Evolutionary conservation across 2,113 vertebrate species (phyloP).

Genomic region (Lonchura striata): DNA sequence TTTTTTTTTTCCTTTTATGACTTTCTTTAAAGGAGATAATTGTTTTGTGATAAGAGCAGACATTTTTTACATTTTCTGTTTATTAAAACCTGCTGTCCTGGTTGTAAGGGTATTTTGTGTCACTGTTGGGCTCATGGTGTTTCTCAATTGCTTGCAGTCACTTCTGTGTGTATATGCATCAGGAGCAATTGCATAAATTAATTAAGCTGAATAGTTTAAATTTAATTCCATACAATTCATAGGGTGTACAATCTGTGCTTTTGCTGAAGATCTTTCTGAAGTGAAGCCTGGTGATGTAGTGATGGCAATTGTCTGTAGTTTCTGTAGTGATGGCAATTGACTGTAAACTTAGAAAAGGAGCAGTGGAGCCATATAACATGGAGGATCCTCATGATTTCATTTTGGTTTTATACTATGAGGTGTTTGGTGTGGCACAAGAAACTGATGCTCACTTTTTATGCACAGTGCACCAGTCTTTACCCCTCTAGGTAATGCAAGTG

Average conservation of each 20-base stretch:
- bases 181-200: conserved; percentile 1
- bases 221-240: background rate
- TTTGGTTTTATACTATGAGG: background rate
- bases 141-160: background rate
- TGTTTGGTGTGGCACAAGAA: background rate
- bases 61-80: background rate
- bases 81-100: background rate
- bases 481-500: background rate
- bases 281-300: background rate
- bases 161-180: background rate
- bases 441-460: background rate
- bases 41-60: background rate
- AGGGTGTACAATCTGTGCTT: background rate
- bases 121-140: background rate
- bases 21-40: background rate
- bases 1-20: background rate
- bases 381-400: background rate
- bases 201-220: background rate
- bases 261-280: background rate
- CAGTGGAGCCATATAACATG: background rate
- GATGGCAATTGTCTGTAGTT: background rate
- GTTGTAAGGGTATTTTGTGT: background rate
- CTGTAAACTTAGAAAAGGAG: background rate
- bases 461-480: background rate
- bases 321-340: background rate